Conservation (phyloP, 1,140 invertebrate species). For the Zaprionus inermis region DNA sequence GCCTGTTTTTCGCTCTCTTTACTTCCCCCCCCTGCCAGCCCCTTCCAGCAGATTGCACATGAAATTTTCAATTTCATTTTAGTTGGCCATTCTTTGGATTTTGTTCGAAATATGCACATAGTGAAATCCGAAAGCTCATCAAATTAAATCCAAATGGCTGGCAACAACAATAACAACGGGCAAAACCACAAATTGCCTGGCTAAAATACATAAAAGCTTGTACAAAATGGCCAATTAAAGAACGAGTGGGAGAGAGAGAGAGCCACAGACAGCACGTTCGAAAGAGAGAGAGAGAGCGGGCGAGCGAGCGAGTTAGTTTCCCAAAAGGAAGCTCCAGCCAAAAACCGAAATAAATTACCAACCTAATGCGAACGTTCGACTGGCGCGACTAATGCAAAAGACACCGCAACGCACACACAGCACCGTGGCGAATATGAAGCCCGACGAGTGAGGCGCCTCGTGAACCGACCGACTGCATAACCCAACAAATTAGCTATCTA, state of each 20-base stretch:
- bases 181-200: conserved; percentile 4
- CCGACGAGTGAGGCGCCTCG: background rate
- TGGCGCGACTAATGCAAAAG: conserved; percentile 6
- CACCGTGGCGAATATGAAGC: background rate
- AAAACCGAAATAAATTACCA: conserved; percentile 2
- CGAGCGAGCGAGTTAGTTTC: background rate
- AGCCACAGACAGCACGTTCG: too few species aligned
- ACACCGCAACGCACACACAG: background rate
- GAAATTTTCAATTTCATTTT: conserved; percentile 8
- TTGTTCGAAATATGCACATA: conserved; percentile 7
- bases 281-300: background rate
- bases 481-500: conserved; percentile 3
- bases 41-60: conserved; percentile 4
- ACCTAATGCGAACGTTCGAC: conserved; percentile 4
- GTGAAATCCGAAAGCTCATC: conserved; percentile 5
- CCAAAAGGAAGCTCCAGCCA: conserved; percentile 1
- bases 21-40: background rate
- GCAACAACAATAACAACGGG: conserved; percentile 3
- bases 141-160: conserved; percentile 5
- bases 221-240: conserved; percentile 4
- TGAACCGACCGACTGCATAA: background rate
- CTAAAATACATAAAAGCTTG: conserved; percentile 7
- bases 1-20: background rate
- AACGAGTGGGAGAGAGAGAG: background rate
- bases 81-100: conserved; percentile 6